These are phyloP conservation scores for Drosophila differens DNA, from an alignment of 2,888 invertebrate genomes.

Conservation along the genomic window DNA sequence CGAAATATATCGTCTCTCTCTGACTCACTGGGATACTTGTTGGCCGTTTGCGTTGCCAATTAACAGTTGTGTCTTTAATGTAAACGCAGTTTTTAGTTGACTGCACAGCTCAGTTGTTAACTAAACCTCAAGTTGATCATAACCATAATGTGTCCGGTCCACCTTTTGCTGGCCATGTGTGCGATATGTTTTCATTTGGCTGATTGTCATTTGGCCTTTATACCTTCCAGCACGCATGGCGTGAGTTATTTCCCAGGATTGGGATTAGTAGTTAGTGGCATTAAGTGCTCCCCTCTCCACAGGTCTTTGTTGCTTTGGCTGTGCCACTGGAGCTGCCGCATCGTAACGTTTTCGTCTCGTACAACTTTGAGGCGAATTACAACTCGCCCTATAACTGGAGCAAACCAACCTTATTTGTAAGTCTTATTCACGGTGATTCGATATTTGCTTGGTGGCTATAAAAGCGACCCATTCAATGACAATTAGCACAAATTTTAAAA, in stretches of 20 bases:
- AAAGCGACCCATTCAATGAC: constrained; percentile 43
- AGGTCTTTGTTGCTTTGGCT: constrained; percentile 91
- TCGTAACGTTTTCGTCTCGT: constrained; percentile 90
- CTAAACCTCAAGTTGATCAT: constrained; percentile 29
- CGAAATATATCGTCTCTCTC: constrained; percentile 15
- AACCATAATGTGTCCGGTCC: constrained; percentile 33
- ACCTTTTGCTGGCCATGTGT: constrained; percentile 22
- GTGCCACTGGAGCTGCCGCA: constrained; percentile 90
- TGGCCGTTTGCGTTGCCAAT: constrained; percentile 45
- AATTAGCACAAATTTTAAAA: constrained; percentile 55
- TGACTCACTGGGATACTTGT: constrained; percentile 8
- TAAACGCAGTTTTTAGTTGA: constrained; percentile 36
- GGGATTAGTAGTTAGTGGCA: too few relatives aligned
- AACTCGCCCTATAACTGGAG: constrained; percentile 87
- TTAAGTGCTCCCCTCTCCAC: constrained; percentile 34
- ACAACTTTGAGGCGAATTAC: constrained; percentile 91
- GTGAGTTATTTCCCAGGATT: constrained; percentile 60
- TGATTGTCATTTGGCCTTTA: constrained; percentile 69
- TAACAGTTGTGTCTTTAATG: constrained; percentile 42
- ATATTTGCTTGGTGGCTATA: constrained; percentile 33
- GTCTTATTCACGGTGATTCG: constrained; percentile 39
- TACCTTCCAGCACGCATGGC: constrained; percentile 83
- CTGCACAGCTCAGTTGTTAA: constrained; percentile 39
- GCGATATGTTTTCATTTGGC: constrained; percentile 14
- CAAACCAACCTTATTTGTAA: constrained; percentile 78